Percentiles rank a stretch among this genome's conserved stretches.
Evolutionary conservation across 2,888 invertebrate genomes (phyloP).

Genomic region (Sympetrum striolatum): DNA sequence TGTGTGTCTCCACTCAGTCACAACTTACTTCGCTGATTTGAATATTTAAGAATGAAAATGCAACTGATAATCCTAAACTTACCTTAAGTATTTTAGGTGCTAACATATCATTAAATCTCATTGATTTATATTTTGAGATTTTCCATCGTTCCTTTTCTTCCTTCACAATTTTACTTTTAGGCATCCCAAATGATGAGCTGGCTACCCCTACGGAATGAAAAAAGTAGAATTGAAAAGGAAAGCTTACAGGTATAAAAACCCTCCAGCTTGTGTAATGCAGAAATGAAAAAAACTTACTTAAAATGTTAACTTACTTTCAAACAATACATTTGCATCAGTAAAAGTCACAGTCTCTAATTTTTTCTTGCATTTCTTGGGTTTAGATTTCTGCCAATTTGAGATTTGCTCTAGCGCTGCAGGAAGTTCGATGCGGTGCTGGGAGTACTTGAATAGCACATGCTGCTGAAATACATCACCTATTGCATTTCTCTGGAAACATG

Average conservation of each 20-base stretch:
- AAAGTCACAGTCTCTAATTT: neutral
- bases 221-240: too few relatives aligned
- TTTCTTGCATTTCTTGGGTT: neutral
- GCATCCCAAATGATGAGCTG: too few relatives aligned
- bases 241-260: too few relatives aligned
- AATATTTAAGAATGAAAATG: too few relatives aligned
- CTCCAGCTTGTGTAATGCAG: neutral
- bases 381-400: neutral
- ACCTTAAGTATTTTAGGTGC: neutral
- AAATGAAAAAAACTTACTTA: neutral
- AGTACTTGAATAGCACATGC: neutral
- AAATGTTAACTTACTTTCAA: neutral
- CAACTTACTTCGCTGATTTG: too few relatives aligned
- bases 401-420: neutral
- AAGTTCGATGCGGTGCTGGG: neutral
- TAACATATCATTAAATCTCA: neutral
- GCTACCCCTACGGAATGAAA: too few relatives aligned
- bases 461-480: constrained; percentile 6
- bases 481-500: neutral
- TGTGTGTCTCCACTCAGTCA: too few relatives aligned
- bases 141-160: neutral
- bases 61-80: neutral
- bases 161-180: too few relatives aligned
- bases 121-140: neutral
- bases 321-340: neutral